Conservation (phyloP, 1,140 invertebrate genomes). For the Bicyclus anynana region DNA sequence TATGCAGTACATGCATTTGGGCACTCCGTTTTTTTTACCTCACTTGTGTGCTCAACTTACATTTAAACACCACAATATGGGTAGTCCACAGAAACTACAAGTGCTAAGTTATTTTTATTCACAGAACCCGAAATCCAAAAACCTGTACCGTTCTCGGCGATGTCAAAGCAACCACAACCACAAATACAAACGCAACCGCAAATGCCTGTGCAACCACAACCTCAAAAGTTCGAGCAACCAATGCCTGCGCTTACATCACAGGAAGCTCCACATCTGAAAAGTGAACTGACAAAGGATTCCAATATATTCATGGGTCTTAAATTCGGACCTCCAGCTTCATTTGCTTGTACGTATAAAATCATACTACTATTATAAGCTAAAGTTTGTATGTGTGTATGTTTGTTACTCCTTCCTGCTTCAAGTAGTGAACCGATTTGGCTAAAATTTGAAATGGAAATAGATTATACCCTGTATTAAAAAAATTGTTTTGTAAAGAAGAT, state of each 20-base stretch:
- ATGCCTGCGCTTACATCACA: background rate
- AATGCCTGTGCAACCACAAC: background rate
- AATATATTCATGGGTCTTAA: slow-evolving; percentile 6
- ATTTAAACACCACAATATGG: too few species aligned
- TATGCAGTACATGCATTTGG: too few species aligned
- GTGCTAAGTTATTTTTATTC: background rate
- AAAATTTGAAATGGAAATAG: too few species aligned
- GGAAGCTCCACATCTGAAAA: background rate
- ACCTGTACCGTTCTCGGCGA: background rate
- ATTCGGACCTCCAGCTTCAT: background rate
- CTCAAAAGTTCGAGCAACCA: slow-evolving; percentile 7
- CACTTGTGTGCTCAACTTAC: too few species aligned
- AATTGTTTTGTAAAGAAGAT: too few species aligned
- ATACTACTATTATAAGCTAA: background rate
- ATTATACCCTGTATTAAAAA: too few species aligned
- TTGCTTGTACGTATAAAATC: slow-evolving; percentile 11
- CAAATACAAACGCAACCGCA: slow-evolving; percentile 10
- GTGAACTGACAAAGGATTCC: slow-evolving; percentile 1
- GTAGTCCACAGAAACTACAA: too few species aligned
- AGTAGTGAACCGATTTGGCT: too few species aligned
- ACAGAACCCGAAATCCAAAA: background rate
- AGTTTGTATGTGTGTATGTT: too few species aligned
- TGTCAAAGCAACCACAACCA: background rate
- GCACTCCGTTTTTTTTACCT: too few species aligned
- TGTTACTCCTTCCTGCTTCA: background rate